A percentile compares a stretch with the other conserved stretches of the same genome.
phyloP scores from a whole-genome alignment of 1,140 invertebrate species.

The Odontomachus brunneus region DNA sequence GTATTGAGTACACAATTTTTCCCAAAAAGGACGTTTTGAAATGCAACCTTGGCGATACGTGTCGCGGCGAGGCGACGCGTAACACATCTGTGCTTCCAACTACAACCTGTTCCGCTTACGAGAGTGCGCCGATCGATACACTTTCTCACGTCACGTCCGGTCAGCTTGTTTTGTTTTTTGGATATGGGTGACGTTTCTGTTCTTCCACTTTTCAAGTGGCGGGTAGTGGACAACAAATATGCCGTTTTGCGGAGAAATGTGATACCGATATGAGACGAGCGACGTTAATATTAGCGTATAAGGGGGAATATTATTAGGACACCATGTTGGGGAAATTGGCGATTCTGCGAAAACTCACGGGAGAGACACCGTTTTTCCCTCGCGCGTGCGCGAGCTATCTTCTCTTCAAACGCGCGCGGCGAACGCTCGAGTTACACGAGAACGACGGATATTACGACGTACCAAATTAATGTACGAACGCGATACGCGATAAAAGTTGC shows the following conservation, averaged over 20 bases:
- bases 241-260: not conserved
- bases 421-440: not conserved
- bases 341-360: not conserved
- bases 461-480: not conserved
- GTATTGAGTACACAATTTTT: too few relatives aligned
- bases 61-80: too few relatives aligned
- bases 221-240: not conserved
- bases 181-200: too few relatives aligned
- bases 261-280: conserved; percentile 20
- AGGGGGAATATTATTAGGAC: not conserved
- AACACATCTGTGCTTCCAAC: too few relatives aligned
- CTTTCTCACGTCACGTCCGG: too few relatives aligned
- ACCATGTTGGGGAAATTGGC: not conserved
- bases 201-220: too few relatives aligned
- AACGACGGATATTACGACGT: conserved; percentile 5
- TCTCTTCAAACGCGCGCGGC: not conserved
- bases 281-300: conserved; percentile 10
- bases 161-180: too few relatives aligned
- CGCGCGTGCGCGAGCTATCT: not conserved
- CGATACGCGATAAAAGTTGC: not conserved
- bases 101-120: too few relatives aligned
- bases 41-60: too few relatives aligned
- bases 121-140: too few relatives aligned
- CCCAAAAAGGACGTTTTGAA: too few relatives aligned
- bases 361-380: not conserved